Conservation (phyloP, 2,888 invertebrate species). For the Folsomia manolachei region DNA sequence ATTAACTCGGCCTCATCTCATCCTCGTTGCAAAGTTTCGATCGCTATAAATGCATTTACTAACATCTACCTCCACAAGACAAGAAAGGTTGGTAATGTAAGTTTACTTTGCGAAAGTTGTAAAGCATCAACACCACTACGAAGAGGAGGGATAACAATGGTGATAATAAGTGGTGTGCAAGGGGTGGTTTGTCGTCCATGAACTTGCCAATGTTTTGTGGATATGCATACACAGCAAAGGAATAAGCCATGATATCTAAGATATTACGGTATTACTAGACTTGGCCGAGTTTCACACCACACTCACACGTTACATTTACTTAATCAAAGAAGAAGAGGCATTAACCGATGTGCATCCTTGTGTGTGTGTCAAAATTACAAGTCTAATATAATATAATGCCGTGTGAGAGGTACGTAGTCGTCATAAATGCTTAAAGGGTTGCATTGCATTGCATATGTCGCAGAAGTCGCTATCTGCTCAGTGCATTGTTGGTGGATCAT, state of each 20-base stretch:
- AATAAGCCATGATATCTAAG: not conserved
- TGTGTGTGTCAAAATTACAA: not conserved
- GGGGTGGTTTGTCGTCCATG: conserved; percentile 29
- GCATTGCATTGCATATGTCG: too few relatives aligned
- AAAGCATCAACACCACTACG: not conserved
- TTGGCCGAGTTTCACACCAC: conserved; percentile 33
- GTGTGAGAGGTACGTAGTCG: too few relatives aligned
- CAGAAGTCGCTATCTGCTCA: not conserved
- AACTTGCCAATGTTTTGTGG: conserved; percentile 38
- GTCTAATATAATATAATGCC: too few relatives aligned
- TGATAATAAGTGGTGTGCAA: not conserved
- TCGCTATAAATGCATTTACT: too few relatives aligned
- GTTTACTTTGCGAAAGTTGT: not conserved
- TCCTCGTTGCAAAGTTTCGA: too few relatives aligned
- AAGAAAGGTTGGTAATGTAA: too few relatives aligned
- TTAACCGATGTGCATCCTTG: too few relatives aligned
- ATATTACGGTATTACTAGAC: not conserved
- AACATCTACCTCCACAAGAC: too few relatives aligned
- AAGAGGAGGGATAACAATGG: not conserved
- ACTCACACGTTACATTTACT: conserved; percentile 7
- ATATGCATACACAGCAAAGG: not conserved
- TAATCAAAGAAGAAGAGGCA: not conserved
- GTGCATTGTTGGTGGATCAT: not conserved
- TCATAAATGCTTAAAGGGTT: not conserved
- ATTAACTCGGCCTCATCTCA: not conserved